phyloP scores from a whole-genome alignment of 2,797 vertebrate genomes.

The Perodicticus potto region DNA sequence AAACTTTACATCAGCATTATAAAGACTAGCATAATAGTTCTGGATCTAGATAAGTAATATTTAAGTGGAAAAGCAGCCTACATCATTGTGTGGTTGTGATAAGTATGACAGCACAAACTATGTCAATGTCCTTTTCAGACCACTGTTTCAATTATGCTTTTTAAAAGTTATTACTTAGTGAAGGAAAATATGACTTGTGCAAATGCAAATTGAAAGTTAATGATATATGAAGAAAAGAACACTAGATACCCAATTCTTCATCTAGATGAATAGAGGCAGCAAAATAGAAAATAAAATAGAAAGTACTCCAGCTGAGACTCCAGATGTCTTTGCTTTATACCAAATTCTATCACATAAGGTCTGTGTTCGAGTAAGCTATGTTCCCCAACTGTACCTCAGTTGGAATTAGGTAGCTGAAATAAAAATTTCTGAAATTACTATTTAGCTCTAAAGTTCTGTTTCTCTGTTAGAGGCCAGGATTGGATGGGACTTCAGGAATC shows the following conservation, averaged over 20 bases:
- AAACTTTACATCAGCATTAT: neutral
- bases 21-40: conserved; percentile 10
- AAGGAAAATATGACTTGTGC: conserved; percentile 38
- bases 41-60: conserved; percentile 8
- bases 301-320: neutral
- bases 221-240: neutral
- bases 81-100: conserved; percentile 19
- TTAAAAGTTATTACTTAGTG: conserved; percentile 27
- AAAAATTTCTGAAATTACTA: neutral
- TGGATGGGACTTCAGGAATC: neutral
- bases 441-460: neutral
- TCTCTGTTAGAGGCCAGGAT: neutral
- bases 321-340: neutral
- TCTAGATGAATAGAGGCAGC: neutral
- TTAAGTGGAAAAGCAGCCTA: conserved; percentile 42
- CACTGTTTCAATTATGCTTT: conserved; percentile 42
- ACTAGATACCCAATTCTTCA: neutral
- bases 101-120: neutral
- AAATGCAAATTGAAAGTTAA: conserved; percentile 53
- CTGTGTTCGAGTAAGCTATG: neutral
- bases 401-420: conserved; percentile 36
- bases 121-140: neutral
- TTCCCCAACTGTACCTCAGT: neutral
- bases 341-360: conserved; percentile 32
- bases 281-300: neutral